Conservation (phyloP, 2,113 vertebrate species). For the Hippoglossus stenolepis region DNA sequence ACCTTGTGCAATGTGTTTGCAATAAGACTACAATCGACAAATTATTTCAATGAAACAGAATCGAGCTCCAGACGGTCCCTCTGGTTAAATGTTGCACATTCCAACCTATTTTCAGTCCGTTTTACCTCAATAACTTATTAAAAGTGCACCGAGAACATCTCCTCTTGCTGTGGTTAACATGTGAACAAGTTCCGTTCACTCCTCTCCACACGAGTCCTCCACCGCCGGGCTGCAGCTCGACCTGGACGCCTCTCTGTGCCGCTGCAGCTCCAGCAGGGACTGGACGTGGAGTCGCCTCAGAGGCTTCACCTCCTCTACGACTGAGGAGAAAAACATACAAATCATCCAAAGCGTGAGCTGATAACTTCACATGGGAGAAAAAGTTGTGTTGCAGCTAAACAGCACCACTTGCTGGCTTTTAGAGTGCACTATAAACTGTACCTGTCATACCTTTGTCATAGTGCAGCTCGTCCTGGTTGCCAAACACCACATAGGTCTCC, state of each 20-base stretch:
- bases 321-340: constrained; percentile 53
- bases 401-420: constrained; percentile 34
- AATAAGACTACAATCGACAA: too few relatives aligned
- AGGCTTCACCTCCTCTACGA: constrained; percentile 80
- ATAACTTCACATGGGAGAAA: not conserved
- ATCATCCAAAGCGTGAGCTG: not conserved
- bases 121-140: not conserved
- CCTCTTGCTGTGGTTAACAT: not conserved
- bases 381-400: constrained; percentile 26
- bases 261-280: constrained; percentile 77
- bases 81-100: not conserved
- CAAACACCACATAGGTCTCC: constrained; percentile 80
- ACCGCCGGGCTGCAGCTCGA: not conserved
- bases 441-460: constrained; percentile 76
- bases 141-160: not conserved
- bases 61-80: too few relatives aligned
- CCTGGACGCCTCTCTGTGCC: constrained; percentile 17
- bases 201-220: constrained; percentile 18
- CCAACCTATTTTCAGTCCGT: not conserved
- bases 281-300: constrained; percentile 80
- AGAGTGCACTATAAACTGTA: too few relatives aligned
- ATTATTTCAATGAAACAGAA: too few relatives aligned
- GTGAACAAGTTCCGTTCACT: not conserved
- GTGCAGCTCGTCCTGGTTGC: constrained; percentile 76
- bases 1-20: too few relatives aligned